phyloP scores from a whole-genome alignment of 1,140 invertebrate genomes.

The Saccostrea cuccullata region DNA sequence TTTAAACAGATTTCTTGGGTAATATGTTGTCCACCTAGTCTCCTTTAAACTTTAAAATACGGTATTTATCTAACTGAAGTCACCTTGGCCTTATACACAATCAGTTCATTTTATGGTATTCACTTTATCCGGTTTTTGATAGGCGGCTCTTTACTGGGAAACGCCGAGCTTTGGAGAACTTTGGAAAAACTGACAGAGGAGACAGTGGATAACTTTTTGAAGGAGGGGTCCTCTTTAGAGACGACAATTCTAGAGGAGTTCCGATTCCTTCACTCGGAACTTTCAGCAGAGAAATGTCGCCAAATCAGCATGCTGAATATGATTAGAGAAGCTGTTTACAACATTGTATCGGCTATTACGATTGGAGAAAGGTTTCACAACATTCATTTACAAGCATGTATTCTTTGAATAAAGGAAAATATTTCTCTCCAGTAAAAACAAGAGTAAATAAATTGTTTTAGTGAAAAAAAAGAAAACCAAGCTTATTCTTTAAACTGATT shows the following conservation, averaged over 20 bases:
- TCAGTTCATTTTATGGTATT: not conserved
- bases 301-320: slow-evolving; percentile 29
- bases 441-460: too few species aligned
- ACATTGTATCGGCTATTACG: slow-evolving; percentile 36
- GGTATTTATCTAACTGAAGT: too few species aligned
- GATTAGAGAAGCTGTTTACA: slow-evolving; percentile 18
- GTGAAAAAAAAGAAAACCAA: too few species aligned
- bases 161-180: not conserved
- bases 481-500: too few species aligned
- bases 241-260: slow-evolving; percentile 25
- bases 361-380: slow-evolving; percentile 32
- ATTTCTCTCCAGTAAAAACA: too few species aligned
- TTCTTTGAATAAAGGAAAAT: too few species aligned
- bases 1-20: too few species aligned
- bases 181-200: not conserved
- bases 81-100: too few species aligned
- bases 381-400: not conserved
- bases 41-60: too few species aligned
- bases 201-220: slow-evolving; percentile 2
- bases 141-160: not conserved
- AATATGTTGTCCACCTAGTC: too few species aligned
- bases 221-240: not conserved
- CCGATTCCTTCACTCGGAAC: slow-evolving; percentile 15
- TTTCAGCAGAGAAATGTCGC: slow-evolving; percentile 31
- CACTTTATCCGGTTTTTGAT: not conserved